Base-by-base conservation (phyloP, 2,113 vertebrate genomes). In the Hemiprocne comata region DNA sequence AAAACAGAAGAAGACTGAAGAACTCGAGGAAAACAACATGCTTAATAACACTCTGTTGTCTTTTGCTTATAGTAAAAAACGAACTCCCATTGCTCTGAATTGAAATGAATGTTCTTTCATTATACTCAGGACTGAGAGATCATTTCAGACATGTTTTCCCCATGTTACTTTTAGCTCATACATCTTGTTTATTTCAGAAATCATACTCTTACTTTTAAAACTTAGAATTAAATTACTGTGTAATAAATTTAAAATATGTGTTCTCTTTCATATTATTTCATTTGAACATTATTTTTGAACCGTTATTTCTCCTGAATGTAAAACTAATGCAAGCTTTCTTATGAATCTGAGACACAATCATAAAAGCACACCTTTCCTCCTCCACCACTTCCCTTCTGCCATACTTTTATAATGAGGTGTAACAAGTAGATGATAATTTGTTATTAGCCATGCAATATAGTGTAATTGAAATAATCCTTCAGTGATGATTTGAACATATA, bases 31-130 rank as follows among this genome's bases (percentile, higher is more conserved):
- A 64, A 69, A 72, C 6, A 54, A 62, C 85, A 42, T 66, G 69
- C 73, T 93, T 79, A 94, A 72, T 89, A 94, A 91, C 50, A 69
- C 87, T 81, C 72, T 61, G 29, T 55, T 83, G 88, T 83, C 61
- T 93, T 95, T 83, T 89, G 82, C 46, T 90, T 88, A 66, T 28
- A 62, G 31, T 33, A n/a, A 66, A 81, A 83, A 70, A 36, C 70
- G 23, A 75, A 75, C 28, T 88, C 38, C 10, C 38, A 21, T 51
- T 81, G 28, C 54, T 80, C 33, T 48, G 50, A 51, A n/a, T 7
- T 36, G 23, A 85, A 94, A 23, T 3, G 2, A 21, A 6, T 33
- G 23, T 34, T 76, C 67, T 81, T 73, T 84, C 20, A 3, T 72
- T 42, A 13, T 13, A 28, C 23, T 46, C 26, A 38, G 25, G 14